Base-by-base conservation (phyloP, 1,140 invertebrate genomes). In the Panagrolaimus sp. region DNA sequence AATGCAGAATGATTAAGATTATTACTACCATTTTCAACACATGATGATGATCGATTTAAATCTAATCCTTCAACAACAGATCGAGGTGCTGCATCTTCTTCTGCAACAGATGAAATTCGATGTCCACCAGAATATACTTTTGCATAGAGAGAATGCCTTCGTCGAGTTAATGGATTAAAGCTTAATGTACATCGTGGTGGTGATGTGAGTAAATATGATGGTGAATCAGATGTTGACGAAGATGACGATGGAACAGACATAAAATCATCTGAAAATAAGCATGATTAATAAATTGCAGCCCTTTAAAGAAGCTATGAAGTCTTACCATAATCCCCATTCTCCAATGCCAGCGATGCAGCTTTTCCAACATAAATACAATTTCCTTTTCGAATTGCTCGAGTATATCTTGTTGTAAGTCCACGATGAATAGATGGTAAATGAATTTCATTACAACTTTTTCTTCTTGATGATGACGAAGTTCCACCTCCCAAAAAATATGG, bases 301-400 rank as follows among this genome's bases (percentile, higher is more conserved):
- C n/a, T n/a, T n/a, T n/a, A n/a, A n/a, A 7, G 31, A 38, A 38
- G 31, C 7, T 38, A 38, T 4, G 7, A 38, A 38, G 31, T 38
- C 14, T 20, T 1, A 57, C 20, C 20, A 9, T 7, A 11, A 57
- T 27, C 51, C n/a, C 51, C 20, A 57, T 57, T 27, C 51, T 57
- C 51, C n/a, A 57, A 25, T 9, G 51, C 51, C 0, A 57, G 4
- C 4, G 51, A 11, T 11, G 51, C 51, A 2, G 51, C 51, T 16
- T 57, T 57, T 27, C 51, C 51, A 27, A 57, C 51, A 57, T 57
- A 57, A 5, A 57, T 57, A 20, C 51, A 57, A 57, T 57, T 57
- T 11, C 51, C 51, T 57, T 27, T 13, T 16, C n/a, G 20, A 9
- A 57, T 20, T 25, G 27, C 27, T 27, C 51, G 1, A 5, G 51